Percentiles rank a stretch among this genome's conserved stretches.
phyloP scores from a whole-genome alignment of 2,888 invertebrate species.

The Stramonita haemastoma region DNA sequence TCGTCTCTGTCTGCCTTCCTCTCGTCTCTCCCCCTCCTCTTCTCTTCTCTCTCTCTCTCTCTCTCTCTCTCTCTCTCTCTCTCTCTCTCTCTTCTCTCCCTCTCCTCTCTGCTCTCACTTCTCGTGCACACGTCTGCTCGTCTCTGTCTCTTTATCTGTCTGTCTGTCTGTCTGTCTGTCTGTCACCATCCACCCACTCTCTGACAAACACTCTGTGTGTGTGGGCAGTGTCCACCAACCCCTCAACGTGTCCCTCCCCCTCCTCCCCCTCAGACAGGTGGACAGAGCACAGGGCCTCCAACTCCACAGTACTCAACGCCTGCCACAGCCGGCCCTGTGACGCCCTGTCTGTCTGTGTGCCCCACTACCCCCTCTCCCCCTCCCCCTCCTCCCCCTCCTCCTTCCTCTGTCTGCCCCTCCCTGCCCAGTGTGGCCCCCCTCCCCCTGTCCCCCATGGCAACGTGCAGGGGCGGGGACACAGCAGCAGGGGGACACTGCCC shows the following conservation, averaged over 20 bases:
- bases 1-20: neutral
- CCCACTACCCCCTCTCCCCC: neutral
- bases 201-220: too few relatives aligned
- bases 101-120: neutral
- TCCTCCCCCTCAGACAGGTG: neutral
- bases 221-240: too few relatives aligned
- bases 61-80: neutral
- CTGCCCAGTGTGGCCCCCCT: neutral
- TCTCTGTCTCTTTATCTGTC: neutral
- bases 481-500: neutral
- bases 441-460: neutral
- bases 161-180: neutral
- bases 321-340: neutral
- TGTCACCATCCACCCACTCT: neutral
- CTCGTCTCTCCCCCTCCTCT: neutral
- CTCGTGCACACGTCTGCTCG: too few relatives aligned
- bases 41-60: neutral
- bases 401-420: neutral
- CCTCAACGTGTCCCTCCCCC: neutral
- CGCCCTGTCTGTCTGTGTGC: neutral
- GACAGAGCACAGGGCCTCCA: neutral
- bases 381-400: neutral
- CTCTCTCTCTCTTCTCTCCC: neutral
- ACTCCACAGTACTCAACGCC: neutral
- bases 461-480: neutral